These are phyloP conservation scores for Thyatira batis DNA, from an alignment of 2,888 invertebrate genomes.

Conservation along the genomic window DNA sequence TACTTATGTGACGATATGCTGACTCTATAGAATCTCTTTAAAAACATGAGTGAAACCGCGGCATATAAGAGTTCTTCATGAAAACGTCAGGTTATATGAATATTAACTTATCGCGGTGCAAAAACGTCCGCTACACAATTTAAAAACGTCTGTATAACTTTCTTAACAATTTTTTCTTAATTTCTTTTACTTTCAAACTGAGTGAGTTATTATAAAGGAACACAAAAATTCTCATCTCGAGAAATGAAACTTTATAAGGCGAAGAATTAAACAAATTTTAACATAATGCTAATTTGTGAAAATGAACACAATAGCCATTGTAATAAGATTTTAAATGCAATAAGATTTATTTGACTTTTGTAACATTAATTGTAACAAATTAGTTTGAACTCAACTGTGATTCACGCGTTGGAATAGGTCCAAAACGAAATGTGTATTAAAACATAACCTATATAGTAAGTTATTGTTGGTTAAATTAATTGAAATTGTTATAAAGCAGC, in stretches of 20 bases:
- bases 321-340: not conserved
- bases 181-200: not conserved
- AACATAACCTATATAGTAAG: constrained; percentile 26
- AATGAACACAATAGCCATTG: not conserved
- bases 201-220: not conserved
- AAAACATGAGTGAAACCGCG: too few species aligned
- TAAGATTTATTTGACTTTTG: constrained; percentile 6
- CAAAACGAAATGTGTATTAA: constrained; percentile 51
- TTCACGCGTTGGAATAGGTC: constrained; percentile 55
- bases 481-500: not conserved
- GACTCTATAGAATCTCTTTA: too few species aligned
- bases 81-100: too few species aligned
- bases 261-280: not conserved
- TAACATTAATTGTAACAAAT: constrained; percentile 59
- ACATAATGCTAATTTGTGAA: not conserved
- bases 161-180: too few species aligned
- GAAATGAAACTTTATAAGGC: not conserved
- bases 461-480: not conserved
- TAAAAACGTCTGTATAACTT: too few species aligned
- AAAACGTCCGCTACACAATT: too few species aligned
- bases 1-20: too few species aligned
- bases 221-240: not conserved
- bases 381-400: constrained; percentile 47
- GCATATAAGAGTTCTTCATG: too few species aligned
- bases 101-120: too few species aligned